Conservation (phyloP, 2,888 invertebrate genomes). For the Eupithecia subumbrata region DNA sequence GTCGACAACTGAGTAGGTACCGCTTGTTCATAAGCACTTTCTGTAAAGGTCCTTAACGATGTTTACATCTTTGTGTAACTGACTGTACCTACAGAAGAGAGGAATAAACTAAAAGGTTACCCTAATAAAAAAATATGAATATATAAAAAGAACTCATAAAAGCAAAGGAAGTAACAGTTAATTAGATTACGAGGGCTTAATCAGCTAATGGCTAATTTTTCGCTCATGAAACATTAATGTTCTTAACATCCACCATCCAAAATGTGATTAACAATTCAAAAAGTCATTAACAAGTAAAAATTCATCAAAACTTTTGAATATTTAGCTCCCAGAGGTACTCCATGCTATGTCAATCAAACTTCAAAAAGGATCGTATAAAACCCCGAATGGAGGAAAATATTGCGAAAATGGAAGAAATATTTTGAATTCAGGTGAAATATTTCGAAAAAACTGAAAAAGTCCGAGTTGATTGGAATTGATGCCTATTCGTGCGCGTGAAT, state of each 20-base stretch:
- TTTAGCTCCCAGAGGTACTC: neutral
- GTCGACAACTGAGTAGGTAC: too few relatives aligned
- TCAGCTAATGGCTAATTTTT: slow-evolving; percentile 6
- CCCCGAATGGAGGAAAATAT: slow-evolving; percentile 3
- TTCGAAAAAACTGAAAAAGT: slow-evolving; percentile 11
- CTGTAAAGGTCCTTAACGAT: too few relatives aligned
- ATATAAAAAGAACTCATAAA: neutral
- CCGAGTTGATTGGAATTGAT: slow-evolving; percentile 1
- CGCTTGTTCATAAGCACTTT: too few relatives aligned
- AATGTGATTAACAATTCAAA: slow-evolving; percentile 8
- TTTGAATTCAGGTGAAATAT: slow-evolving; percentile 6
- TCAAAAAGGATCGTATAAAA: slow-evolving; percentile 3
- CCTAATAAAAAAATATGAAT: neutral
- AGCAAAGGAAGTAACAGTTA: neutral
- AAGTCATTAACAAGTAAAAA: slow-evolving; percentile 37
- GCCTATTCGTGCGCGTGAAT: neutral
- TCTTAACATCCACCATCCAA: slow-evolving; percentile 1
- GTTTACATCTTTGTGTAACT: neutral
- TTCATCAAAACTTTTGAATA: slow-evolving; percentile 31
- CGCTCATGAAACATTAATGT: neutral
- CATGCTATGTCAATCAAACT: slow-evolving; percentile 28
- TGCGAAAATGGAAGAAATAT: slow-evolving; percentile 13
- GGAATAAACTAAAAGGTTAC: neutral
- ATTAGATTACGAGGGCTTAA: neutral
- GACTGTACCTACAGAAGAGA: neutral